Evolutionary conservation across 2,888 invertebrate species (phyloP), one percentile per base, ranked within the genome.

Genomic region (Acrocyrtus sp.): DNA sequence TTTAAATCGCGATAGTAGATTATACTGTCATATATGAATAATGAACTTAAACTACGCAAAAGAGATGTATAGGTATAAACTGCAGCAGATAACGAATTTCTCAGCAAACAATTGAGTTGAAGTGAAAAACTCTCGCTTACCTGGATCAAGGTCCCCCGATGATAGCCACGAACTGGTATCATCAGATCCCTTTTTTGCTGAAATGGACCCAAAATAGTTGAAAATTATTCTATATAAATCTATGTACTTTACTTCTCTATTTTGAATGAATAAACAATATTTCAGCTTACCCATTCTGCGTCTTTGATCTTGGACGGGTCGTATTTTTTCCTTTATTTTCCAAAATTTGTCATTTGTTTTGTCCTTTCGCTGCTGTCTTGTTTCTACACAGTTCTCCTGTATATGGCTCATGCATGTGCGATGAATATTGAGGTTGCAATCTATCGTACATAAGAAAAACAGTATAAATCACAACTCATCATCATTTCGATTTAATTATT

Each of bases 401-500:
- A 96, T 89, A 1, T 88, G 85, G 80, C 90, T 89, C 53, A 93
- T 90, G 86, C 96, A 96, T 53, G 87, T 86, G 77, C 94, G 91
- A 86, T 96, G 96, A 82, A 95, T 91, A 82, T 92, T 92, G 81
- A 95, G 87, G 83, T 92, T 91, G 87, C 96, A 96, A 85, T 92
- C 95, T 92, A 85, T n/a, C 84, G 84, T 75, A 72, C 27, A 77
- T 45, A 62, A 24, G 12, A 54, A 5, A 54, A n/a, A n/a, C n/a
- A n/a, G n/a, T n/a, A n/a, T n/a, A n/a, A n/a, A n/a, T 58, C 57
- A 45, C 70, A 27, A 56, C 17, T 57, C 15, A 17, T n/a, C 47
- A 15, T 63, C 15, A 56, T 12, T 41, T 53, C n/a, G 17, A 76
- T 24, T 73, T 53, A 34, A 72, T 22, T 41, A 15, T 26, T 63